Evolutionary conservation across 2,113 vertebrate genomes (phyloP).

Genomic region (Rhinolophus ferrumequinum): DNA sequence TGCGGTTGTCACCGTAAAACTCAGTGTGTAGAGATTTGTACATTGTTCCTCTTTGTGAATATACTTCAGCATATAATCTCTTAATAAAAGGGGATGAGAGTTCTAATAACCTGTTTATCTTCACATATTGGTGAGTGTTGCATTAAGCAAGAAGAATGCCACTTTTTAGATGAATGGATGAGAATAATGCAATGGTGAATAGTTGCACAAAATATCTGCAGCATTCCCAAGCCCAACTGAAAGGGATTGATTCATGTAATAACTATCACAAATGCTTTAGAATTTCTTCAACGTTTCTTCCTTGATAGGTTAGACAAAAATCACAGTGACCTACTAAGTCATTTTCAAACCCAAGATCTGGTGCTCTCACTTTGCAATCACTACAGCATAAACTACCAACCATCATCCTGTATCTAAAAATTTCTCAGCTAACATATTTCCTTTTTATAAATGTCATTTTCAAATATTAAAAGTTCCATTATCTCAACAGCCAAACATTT

Average conservation of each 20-base stretch:
- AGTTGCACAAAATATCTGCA: neutral
- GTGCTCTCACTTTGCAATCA: neutral
- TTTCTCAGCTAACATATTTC: slow-evolving; percentile 2
- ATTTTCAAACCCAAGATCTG: neutral
- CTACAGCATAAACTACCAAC: neutral
- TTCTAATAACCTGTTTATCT: slow-evolving; percentile 64
- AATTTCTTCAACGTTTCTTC: neutral
- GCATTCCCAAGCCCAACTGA: neutral
- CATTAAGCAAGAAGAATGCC: slow-evolving; percentile 50
- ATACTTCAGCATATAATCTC: slow-evolving; percentile 55
- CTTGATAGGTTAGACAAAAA: slow-evolving; percentile 2
- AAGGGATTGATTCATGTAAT: neutral
- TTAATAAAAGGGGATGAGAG: slow-evolving; percentile 10
- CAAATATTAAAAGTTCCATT: neutral
- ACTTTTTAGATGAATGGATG: neutral
- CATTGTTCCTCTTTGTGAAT: slow-evolving; percentile 59
- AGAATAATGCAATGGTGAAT: neutral
- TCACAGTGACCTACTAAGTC: neutral
- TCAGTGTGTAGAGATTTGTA: neutral
- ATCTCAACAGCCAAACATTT: neutral
- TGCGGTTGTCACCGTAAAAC: neutral
- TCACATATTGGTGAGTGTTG: slow-evolving; percentile 50
- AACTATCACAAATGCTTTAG: neutral
- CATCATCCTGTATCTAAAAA: neutral
- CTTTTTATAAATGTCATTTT: neutral